Evolutionary conservation across 2,888 invertebrate species (phyloP), one percentile per base, ranked within the genome.

Genomic region (Oithona nana): DNA sequence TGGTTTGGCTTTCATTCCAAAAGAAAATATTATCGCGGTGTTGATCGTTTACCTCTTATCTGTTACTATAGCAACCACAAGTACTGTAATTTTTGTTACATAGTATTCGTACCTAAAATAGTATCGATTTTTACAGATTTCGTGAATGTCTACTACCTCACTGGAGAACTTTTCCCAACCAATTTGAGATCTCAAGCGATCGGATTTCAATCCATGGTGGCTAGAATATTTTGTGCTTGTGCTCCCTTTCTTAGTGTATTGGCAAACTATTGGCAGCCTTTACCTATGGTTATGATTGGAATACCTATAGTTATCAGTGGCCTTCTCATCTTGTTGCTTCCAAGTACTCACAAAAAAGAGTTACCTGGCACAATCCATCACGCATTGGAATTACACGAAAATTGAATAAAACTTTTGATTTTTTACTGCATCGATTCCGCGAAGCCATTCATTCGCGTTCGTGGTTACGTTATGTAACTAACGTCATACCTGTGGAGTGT

Each of bases 281-380:
- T 89, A 8, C 88, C 89, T 0, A 78, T 90, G 0, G 74, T 87
- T 2, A 83, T 90, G 63, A 75, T 89, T 55, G 90, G 89, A 1
- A 74, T 80, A 0, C 70, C 88, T 48, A 86, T 88, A 0, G 79
- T 88, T 2, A 60, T 79, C 0, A 87, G 87, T 0, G 88, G 88
- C 0, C 68, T 82, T 1, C 73, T 88, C n/a, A 81, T 85, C 51
- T 77, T 89, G 0, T 81, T 86, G 68, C 75, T 90, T 1, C 88
- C 89, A 0, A 89, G 90, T 75, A 89, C 89, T 0, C 78, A 88
- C 69, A 84, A 85, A 71, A 83, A 84, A 55, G 87, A 87, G 69
- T 77, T 90, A 71, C 89, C 89, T 0, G 88, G 88, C 71, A 87
- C 88, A 0, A 73, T 90, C 8, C 81, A 81, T 65, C 89, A 89